These are phyloP conservation scores for Cuculus canorus DNA, from an alignment of 2,797 vertebrate genomes.

Conservation along the genomic window DNA sequence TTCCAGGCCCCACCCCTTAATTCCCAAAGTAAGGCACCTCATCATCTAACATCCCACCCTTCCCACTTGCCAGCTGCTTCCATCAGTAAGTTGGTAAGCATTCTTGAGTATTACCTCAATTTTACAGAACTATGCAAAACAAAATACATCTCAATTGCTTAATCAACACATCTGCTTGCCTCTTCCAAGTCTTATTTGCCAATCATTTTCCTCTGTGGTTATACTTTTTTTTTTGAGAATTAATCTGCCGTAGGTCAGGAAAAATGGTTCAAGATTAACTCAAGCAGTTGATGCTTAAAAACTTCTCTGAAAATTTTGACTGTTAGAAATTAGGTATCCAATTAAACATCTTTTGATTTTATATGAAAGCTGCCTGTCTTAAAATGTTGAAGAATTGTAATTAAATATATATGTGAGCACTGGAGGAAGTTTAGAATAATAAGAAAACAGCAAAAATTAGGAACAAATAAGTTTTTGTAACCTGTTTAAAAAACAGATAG, in stretches of 20 bases:
- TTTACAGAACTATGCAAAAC: slow-evolving; percentile 7
- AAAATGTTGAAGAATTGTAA: not conserved
- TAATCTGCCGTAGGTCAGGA: not conserved
- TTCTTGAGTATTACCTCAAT: slow-evolving; percentile 32
- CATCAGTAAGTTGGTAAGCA: slow-evolving; percentile 24
- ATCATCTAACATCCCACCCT: slow-evolving; percentile 3
- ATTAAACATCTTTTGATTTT: not conserved
- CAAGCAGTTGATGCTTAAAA: not conserved
- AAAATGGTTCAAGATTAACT: not conserved
- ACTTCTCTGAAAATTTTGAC: not conserved
- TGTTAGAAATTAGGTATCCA: not conserved
- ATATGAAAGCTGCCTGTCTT: not conserved
- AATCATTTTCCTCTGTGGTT: not conserved
- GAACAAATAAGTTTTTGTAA: not conserved
- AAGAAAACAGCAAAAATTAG: not conserved
- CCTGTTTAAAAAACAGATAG: not conserved
- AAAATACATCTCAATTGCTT: slow-evolving; percentile 17
- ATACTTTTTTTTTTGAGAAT: slow-evolving; percentile 5
- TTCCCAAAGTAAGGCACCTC: slow-evolving; percentile 21
- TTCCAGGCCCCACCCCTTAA: not conserved
- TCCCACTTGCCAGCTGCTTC: slow-evolving; percentile 43
- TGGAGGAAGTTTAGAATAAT: not conserved
- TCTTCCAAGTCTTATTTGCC: not conserved
- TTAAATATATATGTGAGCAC: not conserved
- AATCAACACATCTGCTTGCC: slow-evolving; percentile 38